phyloP scores from a whole-genome alignment of 2,113 vertebrate genomes.

The Stigmatopora argus region DNA sequence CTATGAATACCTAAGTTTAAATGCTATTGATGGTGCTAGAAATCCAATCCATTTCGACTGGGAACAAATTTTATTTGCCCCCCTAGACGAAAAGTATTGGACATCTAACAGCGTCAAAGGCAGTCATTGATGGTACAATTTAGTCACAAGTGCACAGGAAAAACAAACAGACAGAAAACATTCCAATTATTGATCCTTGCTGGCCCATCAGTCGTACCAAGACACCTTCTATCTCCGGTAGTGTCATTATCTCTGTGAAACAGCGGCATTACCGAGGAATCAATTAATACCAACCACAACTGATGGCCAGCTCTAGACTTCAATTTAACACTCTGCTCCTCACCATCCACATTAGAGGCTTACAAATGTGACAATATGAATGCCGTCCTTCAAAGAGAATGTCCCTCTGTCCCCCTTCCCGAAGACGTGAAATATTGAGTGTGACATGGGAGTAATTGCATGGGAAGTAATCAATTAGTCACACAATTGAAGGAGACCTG shows the following conservation, averaged over 20 bases:
- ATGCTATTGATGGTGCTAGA: too few relatives aligned
- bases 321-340: conserved; percentile 54
- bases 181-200: neutral
- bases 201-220: conserved; percentile 2
- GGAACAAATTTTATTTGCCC: too few relatives aligned
- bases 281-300: conserved; percentile 47
- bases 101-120: too few relatives aligned
- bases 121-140: neutral
- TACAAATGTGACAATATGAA: conserved; percentile 64
- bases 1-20: too few relatives aligned
- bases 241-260: conserved; percentile 23
- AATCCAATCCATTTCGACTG: too few relatives aligned
- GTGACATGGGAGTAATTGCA: conserved; percentile 75
- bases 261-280: conserved; percentile 43
- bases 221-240: conserved; percentile 1
- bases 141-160: neutral
- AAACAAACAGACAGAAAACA: neutral
- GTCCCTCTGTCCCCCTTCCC: conserved; percentile 54
- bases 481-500: conserved; percentile 73
- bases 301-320: conserved; percentile 43
- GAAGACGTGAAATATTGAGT: conserved; percentile 73
- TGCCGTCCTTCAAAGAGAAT: conserved; percentile 62
- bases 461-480: conserved; percentile 76
- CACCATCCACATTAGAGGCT: conserved; percentile 52
- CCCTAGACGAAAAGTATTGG: too few relatives aligned